Base-by-base conservation (phyloP, 64 coral and sea anemone species). In the Pocillopora damicornis region DNA sequence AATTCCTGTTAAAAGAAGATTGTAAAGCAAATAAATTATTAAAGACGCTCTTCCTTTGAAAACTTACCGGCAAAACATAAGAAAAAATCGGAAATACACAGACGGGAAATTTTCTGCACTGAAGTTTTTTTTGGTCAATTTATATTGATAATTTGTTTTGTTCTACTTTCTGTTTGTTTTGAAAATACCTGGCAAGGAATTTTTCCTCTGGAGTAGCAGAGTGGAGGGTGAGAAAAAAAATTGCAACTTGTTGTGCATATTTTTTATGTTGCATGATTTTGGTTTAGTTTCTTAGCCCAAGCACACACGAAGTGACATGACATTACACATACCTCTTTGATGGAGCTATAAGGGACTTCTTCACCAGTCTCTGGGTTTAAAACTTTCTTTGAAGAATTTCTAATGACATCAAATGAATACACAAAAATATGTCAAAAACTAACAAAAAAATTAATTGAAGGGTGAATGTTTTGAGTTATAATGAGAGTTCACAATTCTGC, bases 1-100 rank as follows among this genome's bases (percentile, higher is more conserved):
- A 85, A 65, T 72, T 85, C 81, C 81, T 85, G 64, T 20, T 42
- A 83, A n/a, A 45, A 58, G 69, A 73, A 23, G 22, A 4, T 51
- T 4, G 42, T 7, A 51, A 51, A 51, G 42, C 42, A 51, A 51
- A 51, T 51, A 51, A 51, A 51, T 51, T 51, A 51, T 2, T 51
- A 51, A 4, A 51, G 42, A 2, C 7, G 42, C 42, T 7, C 7
- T 51, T 71, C 9, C 11, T 20, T 11, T 9, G 7, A 71, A 67
- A 22, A 67, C 22, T 18, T 16, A 67, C 18, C 30, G 17, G 22
- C 18, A 67, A 67, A 67, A 16, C 64, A 67, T 67, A 1, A 8
- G 0, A 67, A 22, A 67, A 17, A 64, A 13, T 4, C 15, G 30
- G 30, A 30, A 30, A 30, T 30, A 30, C 0, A 30, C 0, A 0